phyloP scores from a whole-genome alignment of 1,140 invertebrate genomes.

The Drosophila repleta region DNA sequence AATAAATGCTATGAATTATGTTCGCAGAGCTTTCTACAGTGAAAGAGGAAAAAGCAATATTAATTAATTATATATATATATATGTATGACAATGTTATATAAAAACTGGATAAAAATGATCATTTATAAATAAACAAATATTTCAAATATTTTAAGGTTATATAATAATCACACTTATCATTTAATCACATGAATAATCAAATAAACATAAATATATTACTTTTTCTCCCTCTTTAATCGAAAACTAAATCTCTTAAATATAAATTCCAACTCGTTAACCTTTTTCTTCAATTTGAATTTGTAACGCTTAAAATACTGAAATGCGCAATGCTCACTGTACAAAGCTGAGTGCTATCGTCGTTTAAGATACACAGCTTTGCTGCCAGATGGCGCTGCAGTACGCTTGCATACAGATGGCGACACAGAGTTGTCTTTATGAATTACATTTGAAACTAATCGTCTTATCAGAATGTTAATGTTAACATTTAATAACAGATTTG shows the following conservation, averaged over 20 bases:
- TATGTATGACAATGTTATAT: too few species aligned
- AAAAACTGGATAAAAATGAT: too few species aligned
- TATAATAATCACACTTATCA: too few species aligned
- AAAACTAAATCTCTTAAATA: background rate
- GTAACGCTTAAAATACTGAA: conserved; percentile 2
- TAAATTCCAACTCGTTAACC: background rate
- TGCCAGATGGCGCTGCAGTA: background rate
- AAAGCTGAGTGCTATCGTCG: background rate
- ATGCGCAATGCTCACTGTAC: background rate
- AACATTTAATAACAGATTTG: too few species aligned
- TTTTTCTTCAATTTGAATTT: background rate
- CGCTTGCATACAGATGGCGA: background rate
- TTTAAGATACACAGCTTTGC: background rate
- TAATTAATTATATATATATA: conserved; percentile 1
- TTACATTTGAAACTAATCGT: conserved; percentile 1
- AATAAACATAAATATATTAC: too few species aligned
- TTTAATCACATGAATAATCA: too few species aligned
- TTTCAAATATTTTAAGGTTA: too few species aligned
- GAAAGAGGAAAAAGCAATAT: background rate
- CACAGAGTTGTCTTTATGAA: background rate
- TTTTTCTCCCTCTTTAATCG: too few species aligned
- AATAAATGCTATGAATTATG: conserved; percentile 36
- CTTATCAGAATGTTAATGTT: too few species aligned
- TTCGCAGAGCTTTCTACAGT: conserved; percentile 24
- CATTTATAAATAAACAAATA: too few species aligned